Evolutionary conservation across 2,888 invertebrate genomes (phyloP).

Genomic region (Nomada lathburiana): DNA sequence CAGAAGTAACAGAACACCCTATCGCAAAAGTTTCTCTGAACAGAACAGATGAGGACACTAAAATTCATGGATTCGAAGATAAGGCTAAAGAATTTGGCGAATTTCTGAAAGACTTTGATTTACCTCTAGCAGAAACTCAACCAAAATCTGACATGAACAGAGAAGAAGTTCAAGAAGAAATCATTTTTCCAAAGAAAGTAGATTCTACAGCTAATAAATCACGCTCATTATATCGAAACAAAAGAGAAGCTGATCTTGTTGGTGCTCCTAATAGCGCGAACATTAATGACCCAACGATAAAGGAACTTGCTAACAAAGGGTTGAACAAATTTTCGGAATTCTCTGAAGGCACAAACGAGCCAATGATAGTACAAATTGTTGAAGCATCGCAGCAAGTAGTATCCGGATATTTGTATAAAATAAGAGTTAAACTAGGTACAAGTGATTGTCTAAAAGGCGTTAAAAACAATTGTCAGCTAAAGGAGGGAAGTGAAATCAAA

Average conservation of each 20-base stretch:
- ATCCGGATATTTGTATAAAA: conserved; percentile 86
- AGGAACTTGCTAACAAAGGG: conserved; percentile 60
- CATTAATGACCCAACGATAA: conserved; percentile 67
- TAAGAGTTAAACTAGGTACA: conserved; percentile 87
- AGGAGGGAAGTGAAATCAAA: conserved; percentile 73
- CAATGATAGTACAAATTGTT: conserved; percentile 83
- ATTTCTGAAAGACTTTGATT: conserved; percentile 78
- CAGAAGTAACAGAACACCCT: conserved; percentile 67
- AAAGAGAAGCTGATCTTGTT: conserved; percentile 16
- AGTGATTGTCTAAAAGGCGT: conserved; percentile 85
- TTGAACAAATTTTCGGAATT: conserved; percentile 71
- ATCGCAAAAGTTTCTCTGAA: conserved; percentile 64
- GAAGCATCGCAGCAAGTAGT: conserved; percentile 86
- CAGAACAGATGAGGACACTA: conserved; percentile 57
- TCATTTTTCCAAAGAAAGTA: conserved; percentile 41
- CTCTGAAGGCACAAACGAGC: conserved; percentile 69
- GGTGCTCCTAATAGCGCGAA: conserved; percentile 58
- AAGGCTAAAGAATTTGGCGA: conserved; percentile 79
- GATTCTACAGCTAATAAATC: conserved; percentile 4
- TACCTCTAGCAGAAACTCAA: conserved; percentile 63
- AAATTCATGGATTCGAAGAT: conserved; percentile 67
- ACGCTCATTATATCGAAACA: conserved; percentile 32
- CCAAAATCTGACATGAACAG: conserved; percentile 51
- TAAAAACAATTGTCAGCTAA: conserved; percentile 75
- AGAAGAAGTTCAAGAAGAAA: conserved; percentile 69